Conservation (phyloP, 2,888 invertebrate species). For the Idaea biselata region DNA sequence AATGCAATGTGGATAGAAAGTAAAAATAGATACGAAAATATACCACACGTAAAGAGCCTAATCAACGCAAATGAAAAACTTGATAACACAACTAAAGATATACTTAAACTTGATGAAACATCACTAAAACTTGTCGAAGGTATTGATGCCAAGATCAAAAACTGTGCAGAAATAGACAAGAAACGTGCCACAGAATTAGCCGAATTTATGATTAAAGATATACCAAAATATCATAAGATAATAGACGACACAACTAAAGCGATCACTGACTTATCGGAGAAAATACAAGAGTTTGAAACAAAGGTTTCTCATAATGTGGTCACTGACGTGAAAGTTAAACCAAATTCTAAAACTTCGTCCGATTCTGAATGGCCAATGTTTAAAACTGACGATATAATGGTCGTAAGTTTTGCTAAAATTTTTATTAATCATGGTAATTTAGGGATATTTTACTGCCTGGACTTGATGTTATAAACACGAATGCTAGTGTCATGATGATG, state of each 20-base stretch:
- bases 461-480: too few species aligned
- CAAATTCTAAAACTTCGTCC: neutral
- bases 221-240: slow-evolving; percentile 39
- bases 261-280: slow-evolving; percentile 35
- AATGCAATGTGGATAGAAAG: slow-evolving; percentile 55
- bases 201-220: slow-evolving; percentile 46
- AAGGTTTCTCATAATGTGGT: neutral
- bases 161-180: slow-evolving; percentile 38
- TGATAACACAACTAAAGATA: slow-evolving; percentile 36
- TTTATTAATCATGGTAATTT: neutral
- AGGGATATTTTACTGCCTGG: neutral
- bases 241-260: slow-evolving; percentile 39
- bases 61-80: slow-evolving; percentile 38
- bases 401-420: neutral
- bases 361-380: slow-evolving; percentile 2
- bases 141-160: slow-evolving; percentile 40
- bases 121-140: slow-evolving; percentile 34
- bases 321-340: neutral
- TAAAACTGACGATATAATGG: slow-evolving; percentile 11
- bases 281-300: slow-evolving; percentile 30
- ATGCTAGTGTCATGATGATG: too few species aligned
- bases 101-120: slow-evolving; percentile 40
- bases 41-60: slow-evolving; percentile 55
- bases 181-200: slow-evolving; percentile 53
- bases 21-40: slow-evolving; percentile 58